A percentile compares a stretch with the other conserved stretches of the same genome.
Conservation (phyloP, 2,113 vertebrate species). For the Nycticebus coucang region DNA sequence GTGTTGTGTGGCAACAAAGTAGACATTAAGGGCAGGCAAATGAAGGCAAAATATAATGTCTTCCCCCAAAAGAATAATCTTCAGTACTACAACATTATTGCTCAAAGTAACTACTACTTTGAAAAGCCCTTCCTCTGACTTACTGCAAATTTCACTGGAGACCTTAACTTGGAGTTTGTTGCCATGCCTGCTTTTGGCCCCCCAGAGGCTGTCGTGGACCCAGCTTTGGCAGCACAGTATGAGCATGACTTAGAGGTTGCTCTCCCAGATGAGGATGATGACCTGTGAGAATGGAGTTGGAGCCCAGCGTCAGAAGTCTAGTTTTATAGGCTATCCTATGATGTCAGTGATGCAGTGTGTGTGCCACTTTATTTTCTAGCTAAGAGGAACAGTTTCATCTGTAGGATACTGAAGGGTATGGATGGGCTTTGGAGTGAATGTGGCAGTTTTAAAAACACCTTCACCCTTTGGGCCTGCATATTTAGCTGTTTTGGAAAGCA, state of each 20-base stretch:
- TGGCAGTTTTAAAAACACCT: slow-evolving; percentile 82
- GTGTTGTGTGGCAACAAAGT: slow-evolving; percentile 99
- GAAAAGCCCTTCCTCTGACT: slow-evolving; percentile 99
- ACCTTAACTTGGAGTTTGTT: slow-evolving; percentile 98
- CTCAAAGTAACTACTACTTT: slow-evolving; percentile 99
- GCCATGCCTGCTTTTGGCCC: slow-evolving; percentile 98
- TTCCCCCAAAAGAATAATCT: slow-evolving; percentile 99
- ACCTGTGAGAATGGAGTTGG: slow-evolving; percentile 88
- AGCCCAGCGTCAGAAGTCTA: slow-evolving; percentile 87
- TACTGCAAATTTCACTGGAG: slow-evolving; percentile 96
- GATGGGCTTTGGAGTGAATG: slow-evolving; percentile 85
- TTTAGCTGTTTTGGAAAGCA: neutral
- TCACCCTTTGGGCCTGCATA: slow-evolving; percentile 74
- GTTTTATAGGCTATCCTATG: slow-evolving; percentile 88
- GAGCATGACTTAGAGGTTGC: slow-evolving; percentile 97
- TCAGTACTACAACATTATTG: slow-evolving; percentile 99
- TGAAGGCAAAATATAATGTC: slow-evolving; percentile 99
- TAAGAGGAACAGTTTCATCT: slow-evolving; percentile 86
- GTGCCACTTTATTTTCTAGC: slow-evolving; percentile 87
- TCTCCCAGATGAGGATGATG: slow-evolving; percentile 94
- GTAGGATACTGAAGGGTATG: slow-evolving; percentile 85
- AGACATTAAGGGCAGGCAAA: slow-evolving; percentile 99
- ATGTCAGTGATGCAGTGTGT: slow-evolving; percentile 85
- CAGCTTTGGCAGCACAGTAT: slow-evolving; percentile 94
- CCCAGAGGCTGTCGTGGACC: slow-evolving; percentile 98